Base-by-base conservation (phyloP, 2,888 invertebrate species). In the Coleophora deauratella region DNA sequence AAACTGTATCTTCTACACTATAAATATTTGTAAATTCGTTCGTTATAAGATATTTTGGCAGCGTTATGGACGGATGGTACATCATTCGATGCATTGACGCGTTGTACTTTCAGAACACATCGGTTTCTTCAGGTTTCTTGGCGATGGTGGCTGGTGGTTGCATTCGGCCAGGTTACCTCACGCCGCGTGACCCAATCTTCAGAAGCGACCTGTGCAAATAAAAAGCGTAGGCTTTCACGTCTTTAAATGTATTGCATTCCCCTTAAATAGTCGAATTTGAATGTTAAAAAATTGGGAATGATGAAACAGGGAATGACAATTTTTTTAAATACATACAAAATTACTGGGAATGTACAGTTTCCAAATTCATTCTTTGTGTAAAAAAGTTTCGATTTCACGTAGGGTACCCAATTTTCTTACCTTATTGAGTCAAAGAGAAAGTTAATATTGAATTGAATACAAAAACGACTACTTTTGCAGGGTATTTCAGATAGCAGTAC, bases 1-100 rank as follows among this genome's bases (percentile, higher is more conserved):
- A 37, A 55, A 64, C 59, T 68, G 65, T 71, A 50, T 21, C 21
- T 21, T 53, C 57, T 67, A 73, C 74, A 72, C 71, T 78, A 4
- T 9, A 31, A 31, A 31, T 31, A 11, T 31, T 31, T 77, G 70
- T 82, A 84, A 84, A 81, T 82, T 82, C 81, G 79, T 76, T 75
- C 58, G 62, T 64, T 21, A 21, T 21, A 78, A 67, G 62, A 72
- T 82, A n/a, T n/a, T n/a, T 84, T 84, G 82, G 82, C 82, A 80
- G 70, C 62, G 72, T 72, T 62, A 73, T 76, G 82, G 82, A 84
- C 82, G 82, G 82, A 82, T 62, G 70, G 74, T 72, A 70, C 82
- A 84, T 82, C 72, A 77, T 82, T 84, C 78, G 79, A 62, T 77
- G 77, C 74, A 65, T 67, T 67, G 62, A 65, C 57, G 54, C 49